Base-by-base conservation (phyloP, 2,888 invertebrate genomes). In the Phalera bucephala region DNA sequence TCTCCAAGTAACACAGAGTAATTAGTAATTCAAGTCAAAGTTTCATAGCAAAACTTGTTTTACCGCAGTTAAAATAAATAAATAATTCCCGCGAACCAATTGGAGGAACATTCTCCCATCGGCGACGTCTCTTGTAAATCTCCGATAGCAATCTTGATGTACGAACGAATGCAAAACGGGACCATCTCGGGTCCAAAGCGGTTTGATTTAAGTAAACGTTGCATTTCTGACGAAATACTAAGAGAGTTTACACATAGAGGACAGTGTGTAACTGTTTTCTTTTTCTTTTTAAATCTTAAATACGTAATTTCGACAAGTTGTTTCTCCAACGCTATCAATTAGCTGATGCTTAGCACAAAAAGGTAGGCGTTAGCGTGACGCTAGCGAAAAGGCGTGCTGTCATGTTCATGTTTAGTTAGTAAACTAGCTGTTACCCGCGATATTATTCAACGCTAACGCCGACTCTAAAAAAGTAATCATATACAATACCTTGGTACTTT, bases 81-180 rank as follows among this genome's bases (percentile, higher is more conserved):
- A 76, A 78, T 70, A 72, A 81, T 77, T 82, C 75, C 75, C 67
- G 68, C 65, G 71, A 67, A 72, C 69, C 72, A 74, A 72, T 73
- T 71, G 72, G 57, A 72, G 69, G 67, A 72, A 64, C 70, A 63
- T 71, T 74, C 71, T 72, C 65, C 67, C 69, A 71, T 65, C 72
- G 72, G 56, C 52, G 83, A 85, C 80, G 77, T 75, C 72, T 76
- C 89, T 87, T 88, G 89, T 90, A 90, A 90, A 90, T 90, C 79
- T 78, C 69, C 58, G 90, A 90, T 90, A 86, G 81, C 74, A 67
- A 90, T 90, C 90, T 90, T 89, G 89, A 89, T 86, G 78, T 85
- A 86, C 81, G 80, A 75, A 86, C 88, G 88, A 84, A 90, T 89
- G 90, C 86, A 82, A 85, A 90, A 86, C 83, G 79, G 80, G 81